Conservation (phyloP, 2,888 invertebrate genomes). For the Tinea semifulvella region DNA sequence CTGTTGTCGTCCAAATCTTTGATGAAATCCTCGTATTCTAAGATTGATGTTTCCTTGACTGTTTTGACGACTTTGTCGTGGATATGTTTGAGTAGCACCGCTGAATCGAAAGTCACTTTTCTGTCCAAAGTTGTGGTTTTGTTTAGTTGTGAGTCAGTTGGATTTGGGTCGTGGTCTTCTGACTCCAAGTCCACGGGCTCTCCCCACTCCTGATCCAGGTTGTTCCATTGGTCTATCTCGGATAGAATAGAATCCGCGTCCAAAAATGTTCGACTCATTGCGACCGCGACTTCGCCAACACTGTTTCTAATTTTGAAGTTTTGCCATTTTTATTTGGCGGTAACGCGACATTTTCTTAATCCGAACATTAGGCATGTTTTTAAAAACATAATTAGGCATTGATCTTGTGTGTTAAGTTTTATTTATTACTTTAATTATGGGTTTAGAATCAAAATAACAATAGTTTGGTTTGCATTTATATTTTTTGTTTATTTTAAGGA, state of each 20-base stretch:
- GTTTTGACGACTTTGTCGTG: conserved; percentile 33
- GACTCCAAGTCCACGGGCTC: conserved; percentile 47
- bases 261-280: conserved; percentile 9
- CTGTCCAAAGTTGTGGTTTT: conserved; percentile 40
- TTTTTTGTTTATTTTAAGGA: too few relatives aligned
- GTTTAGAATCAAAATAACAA: too few relatives aligned
- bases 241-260: conserved; percentile 21
- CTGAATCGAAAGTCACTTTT: conserved; percentile 44
- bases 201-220: conserved; percentile 48
- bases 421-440: too few relatives aligned
- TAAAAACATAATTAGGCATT: conserved; percentile 1
- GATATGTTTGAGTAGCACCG: conserved; percentile 42
- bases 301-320: not conserved
- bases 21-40: conserved; percentile 44
- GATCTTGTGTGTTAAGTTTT: not conserved
- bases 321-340: not conserved
- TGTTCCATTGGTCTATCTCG: conserved; percentile 47
- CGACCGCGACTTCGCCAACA: not conserved
- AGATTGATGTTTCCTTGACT: conserved; percentile 29
- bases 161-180: conserved; percentile 31
- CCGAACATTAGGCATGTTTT: not conserved
- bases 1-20: conserved; percentile 30
- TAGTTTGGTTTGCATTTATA: too few relatives aligned
- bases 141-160: conserved; percentile 16
- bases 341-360: not conserved